Evolutionary conservation across 2,888 invertebrate species (phyloP).

Genomic region (Diadegma fenestrale): DNA sequence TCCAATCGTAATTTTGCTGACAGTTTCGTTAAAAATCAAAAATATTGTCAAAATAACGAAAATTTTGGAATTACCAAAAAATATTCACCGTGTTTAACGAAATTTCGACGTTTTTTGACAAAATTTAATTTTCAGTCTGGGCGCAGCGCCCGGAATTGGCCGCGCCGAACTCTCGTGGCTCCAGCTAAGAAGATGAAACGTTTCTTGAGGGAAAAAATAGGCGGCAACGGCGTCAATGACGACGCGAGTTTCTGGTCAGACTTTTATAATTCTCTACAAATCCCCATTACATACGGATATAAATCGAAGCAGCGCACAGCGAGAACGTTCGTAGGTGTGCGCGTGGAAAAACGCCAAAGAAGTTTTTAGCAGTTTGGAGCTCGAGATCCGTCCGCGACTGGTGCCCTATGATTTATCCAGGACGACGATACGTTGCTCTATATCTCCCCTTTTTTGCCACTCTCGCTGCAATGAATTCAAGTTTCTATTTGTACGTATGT

Average conservation of each 20-base stretch:
- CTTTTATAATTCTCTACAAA: constrained; percentile 39
- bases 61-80: too few relatives aligned
- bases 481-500: not conserved
- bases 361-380: constrained; percentile 27
- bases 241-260: constrained; percentile 19
- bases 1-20: too few relatives aligned
- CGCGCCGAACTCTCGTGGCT: not conserved
- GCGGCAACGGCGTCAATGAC: constrained; percentile 45
- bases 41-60: too few relatives aligned
- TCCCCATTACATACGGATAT: not conserved
- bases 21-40: too few relatives aligned
- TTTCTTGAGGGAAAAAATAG: constrained; percentile 8
- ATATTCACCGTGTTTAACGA: too few relatives aligned
- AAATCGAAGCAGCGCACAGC: not conserved
- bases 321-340: not conserved
- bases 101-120: too few relatives aligned
- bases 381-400: constrained; percentile 24
- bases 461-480: not conserved
- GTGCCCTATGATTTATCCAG: constrained; percentile 33
- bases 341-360: constrained; percentile 35
- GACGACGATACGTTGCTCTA: not conserved
- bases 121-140: too few relatives aligned
- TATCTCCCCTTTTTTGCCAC: not conserved
- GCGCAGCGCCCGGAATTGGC: not conserved
- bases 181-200: constrained; percentile 24